Percentiles rank a stretch among this genome's conserved stretches.
Evolutionary conservation across 1,140 invertebrate species (phyloP).

Genomic region (Drosophila funebris): DNA sequence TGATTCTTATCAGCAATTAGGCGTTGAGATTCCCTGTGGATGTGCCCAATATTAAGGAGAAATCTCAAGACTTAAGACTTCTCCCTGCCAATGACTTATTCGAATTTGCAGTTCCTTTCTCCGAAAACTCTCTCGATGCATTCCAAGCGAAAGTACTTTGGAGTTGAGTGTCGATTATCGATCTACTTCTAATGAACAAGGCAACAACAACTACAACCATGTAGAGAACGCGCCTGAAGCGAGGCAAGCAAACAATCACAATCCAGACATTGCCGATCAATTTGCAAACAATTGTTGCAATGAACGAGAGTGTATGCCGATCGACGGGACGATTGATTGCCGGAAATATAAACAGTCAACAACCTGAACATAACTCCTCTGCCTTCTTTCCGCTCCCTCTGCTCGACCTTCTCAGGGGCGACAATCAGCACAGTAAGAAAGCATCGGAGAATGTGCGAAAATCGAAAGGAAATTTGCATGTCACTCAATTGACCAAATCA

Average conservation of each 20-base stretch:
- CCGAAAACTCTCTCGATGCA: slow-evolving; percentile 39
- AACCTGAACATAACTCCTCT: slow-evolving; percentile 42
- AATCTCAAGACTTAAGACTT: slow-evolving; percentile 19
- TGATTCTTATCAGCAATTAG: slow-evolving; percentile 69
- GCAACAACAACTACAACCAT: slow-evolving; percentile 16
- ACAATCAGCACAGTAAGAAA: slow-evolving; percentile 45
- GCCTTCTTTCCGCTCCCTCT: slow-evolving; percentile 7
- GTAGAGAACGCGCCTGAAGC: slow-evolving; percentile 12
- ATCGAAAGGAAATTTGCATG: slow-evolving; percentile 80
- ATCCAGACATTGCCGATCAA: slow-evolving; percentile 40
- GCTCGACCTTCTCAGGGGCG: slow-evolving; percentile 52
- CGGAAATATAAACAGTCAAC: slow-evolving; percentile 72
- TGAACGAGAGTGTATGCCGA: slow-evolving; percentile 55
- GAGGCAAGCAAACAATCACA: slow-evolving; percentile 27
- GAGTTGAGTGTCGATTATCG: background rate
- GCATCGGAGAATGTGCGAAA: slow-evolving; percentile 67
- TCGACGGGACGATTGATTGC: slow-evolving; percentile 73
- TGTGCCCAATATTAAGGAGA: slow-evolving; percentile 25
- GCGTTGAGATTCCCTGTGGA: slow-evolving; percentile 29
- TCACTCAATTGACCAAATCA: slow-evolving; percentile 65
- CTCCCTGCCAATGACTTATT: slow-evolving; percentile 1
- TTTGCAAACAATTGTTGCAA: slow-evolving; percentile 60
- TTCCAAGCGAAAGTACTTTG: slow-evolving; percentile 60
- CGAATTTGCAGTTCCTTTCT: slow-evolving; percentile 38
- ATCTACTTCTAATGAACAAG: slow-evolving; percentile 58